Evolutionary conservation across 2,113 vertebrate genomes (phyloP).

Genomic region (Rhegmatorhina hoffmannsi): DNA sequence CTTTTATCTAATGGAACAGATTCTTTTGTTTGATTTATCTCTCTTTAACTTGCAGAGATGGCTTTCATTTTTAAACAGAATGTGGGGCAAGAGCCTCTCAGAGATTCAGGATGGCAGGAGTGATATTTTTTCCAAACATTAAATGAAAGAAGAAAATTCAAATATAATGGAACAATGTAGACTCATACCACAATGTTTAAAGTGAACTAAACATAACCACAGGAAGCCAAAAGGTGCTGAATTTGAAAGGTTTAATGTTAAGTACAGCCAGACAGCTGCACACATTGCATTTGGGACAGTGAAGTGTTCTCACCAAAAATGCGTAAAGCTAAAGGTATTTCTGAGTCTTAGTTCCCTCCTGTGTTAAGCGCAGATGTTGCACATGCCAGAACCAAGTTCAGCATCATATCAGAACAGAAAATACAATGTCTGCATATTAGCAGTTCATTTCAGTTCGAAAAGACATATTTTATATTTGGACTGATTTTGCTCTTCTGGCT

Average conservation of each 20-base stretch:
- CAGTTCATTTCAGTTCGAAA: background rate
- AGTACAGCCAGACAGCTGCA: background rate
- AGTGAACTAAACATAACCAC: background rate
- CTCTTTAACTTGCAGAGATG: background rate
- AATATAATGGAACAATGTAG: background rate
- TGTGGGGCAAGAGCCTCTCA: background rate
- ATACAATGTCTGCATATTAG: background rate
- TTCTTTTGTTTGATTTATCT: background rate
- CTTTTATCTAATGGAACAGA: background rate
- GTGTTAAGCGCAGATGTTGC: background rate
- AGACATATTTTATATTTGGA: background rate
- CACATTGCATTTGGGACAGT: background rate
- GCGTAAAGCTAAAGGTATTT: background rate
- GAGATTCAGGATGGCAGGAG: background rate
- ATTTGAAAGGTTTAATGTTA: background rate
- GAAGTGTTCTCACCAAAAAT: background rate
- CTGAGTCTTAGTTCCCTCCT: background rate
- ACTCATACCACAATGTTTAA: background rate
- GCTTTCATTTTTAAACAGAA: background rate
- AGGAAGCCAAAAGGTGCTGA: background rate
- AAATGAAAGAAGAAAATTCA: background rate
- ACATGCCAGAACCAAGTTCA: background rate
- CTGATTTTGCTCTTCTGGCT: background rate
- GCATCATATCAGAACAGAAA: background rate
- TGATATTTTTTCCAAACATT: background rate